Evolutionary conservation across 2,113 vertebrate genomes (phyloP).

Genomic region (Spilogale gracilis): DNA sequence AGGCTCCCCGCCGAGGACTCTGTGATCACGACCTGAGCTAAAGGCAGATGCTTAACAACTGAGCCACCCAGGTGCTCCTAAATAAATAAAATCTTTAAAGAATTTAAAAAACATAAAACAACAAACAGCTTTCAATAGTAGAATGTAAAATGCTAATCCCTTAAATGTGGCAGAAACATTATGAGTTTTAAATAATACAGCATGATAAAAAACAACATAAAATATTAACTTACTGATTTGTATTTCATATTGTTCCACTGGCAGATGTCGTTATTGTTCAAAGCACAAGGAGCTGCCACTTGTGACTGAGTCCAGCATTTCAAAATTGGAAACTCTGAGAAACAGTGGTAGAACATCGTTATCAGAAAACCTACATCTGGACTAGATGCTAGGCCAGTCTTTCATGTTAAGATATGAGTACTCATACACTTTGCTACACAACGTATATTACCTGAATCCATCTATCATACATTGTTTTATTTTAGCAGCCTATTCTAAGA

Average conservation of each 20-base stretch:
- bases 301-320: constrained; percentile 83
- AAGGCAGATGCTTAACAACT: too few species aligned
- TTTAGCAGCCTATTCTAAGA: neutral
- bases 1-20: too few species aligned
- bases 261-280: constrained; percentile 61
- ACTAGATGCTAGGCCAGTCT: neutral
- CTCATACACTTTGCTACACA: constrained; percentile 24
- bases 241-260: constrained; percentile 85
- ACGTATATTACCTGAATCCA: neutral
- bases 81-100: too few species aligned
- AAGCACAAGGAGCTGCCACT: constrained; percentile 84
- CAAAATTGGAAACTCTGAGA: constrained; percentile 84
- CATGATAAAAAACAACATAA: neutral
- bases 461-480: constrained; percentile 3
- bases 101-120: too few species aligned
- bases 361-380: constrained; percentile 57
- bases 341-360: neutral
- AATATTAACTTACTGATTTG: constrained; percentile 83
- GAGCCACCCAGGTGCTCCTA: too few species aligned
- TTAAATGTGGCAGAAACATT: constrained; percentile 38
- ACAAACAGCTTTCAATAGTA: neutral
- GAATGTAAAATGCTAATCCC: constrained; percentile 2
- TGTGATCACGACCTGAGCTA: too few species aligned
- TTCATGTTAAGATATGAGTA: neutral
- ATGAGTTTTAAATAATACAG: neutral